phyloP scores from a whole-genome alignment of 1,140 invertebrate genomes.

The Tetramorium parvispinum region DNA sequence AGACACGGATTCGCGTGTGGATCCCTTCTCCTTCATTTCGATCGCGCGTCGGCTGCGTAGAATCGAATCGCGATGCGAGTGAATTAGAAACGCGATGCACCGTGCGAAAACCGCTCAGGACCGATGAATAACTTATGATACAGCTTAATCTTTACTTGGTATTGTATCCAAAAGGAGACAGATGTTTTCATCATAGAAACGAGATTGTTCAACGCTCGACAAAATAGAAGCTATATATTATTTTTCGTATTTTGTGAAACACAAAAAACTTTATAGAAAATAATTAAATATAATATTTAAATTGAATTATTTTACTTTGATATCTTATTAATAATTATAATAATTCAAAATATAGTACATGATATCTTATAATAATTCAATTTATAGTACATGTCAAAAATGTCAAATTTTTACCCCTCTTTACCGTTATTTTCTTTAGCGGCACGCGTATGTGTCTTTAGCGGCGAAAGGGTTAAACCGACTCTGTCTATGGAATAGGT shows the following conservation, averaged over 20 bases:
- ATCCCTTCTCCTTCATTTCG: constrained; percentile 24
- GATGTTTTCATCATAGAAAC: neutral
- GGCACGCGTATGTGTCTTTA: neutral
- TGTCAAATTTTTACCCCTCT: neutral
- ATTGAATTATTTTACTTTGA: neutral
- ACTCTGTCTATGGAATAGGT: constrained; percentile 4
- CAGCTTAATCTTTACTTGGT: neutral
- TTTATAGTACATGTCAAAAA: neutral
- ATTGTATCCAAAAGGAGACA: neutral
- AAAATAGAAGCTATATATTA: neutral
- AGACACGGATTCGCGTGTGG: constrained; percentile 35
- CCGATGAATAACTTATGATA: constrained; percentile 10
- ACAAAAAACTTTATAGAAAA: neutral
- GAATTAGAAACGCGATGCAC: constrained; percentile 10
- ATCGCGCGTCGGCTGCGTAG: constrained; percentile 3
- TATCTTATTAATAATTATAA: constrained; percentile 23
- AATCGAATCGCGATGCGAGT: constrained; percentile 15
- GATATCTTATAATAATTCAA: no score
- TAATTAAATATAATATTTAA: constrained; percentile 5
- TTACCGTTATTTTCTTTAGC: neutral
- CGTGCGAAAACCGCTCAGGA: neutral
- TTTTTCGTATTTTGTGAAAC: neutral
- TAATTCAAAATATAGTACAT: no score
- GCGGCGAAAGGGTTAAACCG: constrained; percentile 19
- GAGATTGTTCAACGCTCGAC: neutral